These are phyloP conservation scores for Gymnobelideus leadbeateri DNA, from an alignment of 2,113 vertebrate genomes.

Conservation along the genomic window DNA sequence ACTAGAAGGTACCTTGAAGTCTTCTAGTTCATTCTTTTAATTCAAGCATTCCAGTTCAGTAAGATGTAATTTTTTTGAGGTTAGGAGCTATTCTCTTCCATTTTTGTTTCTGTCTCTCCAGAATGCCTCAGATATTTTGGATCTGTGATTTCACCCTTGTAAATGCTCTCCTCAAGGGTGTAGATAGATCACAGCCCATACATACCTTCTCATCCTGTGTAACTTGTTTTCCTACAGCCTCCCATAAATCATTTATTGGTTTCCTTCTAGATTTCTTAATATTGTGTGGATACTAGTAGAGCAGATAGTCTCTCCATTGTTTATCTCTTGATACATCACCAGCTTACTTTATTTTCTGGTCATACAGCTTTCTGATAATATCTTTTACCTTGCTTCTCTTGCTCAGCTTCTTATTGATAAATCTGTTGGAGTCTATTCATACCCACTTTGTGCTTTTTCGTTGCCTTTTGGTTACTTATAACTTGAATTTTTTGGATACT, in stretches of 20 bases:
- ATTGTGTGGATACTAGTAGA: not conserved
- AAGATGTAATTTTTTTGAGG: not conserved
- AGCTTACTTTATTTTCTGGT: not conserved
- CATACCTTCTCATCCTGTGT: not conserved
- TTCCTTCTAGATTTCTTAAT: not conserved
- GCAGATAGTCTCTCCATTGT: not conserved
- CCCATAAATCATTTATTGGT: not conserved
- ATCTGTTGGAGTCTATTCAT: not conserved
- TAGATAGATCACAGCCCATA: not conserved
- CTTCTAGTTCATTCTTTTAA: not conserved
- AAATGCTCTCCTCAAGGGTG: not conserved
- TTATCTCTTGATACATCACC: not conserved
- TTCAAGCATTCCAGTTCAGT: not conserved
- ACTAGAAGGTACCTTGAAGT: not conserved
- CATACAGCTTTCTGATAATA: not conserved
- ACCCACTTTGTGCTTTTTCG: not conserved
- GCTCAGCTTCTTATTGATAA: not conserved
- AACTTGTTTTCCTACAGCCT: not conserved
- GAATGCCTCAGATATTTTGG: not conserved
- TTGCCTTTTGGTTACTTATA: not conserved
- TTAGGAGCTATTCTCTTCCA: not conserved
- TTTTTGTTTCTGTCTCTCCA: not conserved
- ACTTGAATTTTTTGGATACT: not conserved
- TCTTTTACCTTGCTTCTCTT: not conserved
- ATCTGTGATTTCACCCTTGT: not conserved